Evolutionary conservation across 2,888 invertebrate genomes (phyloP).

Genomic region (Marasmarcha lunaedactyla): DNA sequence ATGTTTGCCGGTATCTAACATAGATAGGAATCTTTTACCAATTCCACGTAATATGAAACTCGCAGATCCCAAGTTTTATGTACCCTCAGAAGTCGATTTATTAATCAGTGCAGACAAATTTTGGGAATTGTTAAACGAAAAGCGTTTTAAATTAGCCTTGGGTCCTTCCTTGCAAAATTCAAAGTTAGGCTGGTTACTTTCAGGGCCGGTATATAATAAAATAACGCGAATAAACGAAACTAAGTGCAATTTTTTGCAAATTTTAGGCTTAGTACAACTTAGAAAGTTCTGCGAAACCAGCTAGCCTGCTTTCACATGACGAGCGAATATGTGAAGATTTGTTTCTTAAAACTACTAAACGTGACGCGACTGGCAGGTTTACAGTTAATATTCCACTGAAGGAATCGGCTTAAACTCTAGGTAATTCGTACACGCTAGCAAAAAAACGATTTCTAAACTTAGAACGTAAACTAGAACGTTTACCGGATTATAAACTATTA

Average conservation of each 20-base stretch:
- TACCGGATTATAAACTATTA: neutral
- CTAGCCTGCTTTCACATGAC: too few species aligned
- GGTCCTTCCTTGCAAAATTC: neutral
- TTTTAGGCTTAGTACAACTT: neutral
- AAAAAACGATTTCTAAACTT: neutral
- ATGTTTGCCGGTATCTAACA: neutral
- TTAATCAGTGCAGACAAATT: neutral
- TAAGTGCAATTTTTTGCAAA: neutral
- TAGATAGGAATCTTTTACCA: neutral
- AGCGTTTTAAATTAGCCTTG: neutral
- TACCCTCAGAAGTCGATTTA: neutral
- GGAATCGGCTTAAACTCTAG: neutral
- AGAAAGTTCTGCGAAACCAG: neutral
- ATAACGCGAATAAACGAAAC: neutral
- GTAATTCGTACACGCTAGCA: neutral
- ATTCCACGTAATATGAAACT: neutral
- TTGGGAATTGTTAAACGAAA: constrained; percentile 1
- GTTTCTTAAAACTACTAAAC: neutral
- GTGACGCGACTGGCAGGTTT: neutral
- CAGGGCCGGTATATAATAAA: neutral
- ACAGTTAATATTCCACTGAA: neutral
- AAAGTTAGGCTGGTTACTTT: neutral
- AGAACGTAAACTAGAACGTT: neutral
- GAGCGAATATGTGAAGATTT: neutral
- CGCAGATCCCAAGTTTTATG: neutral